Evolutionary conservation across 2,113 vertebrate species (phyloP).

Genomic region (Riparia riparia): DNA sequence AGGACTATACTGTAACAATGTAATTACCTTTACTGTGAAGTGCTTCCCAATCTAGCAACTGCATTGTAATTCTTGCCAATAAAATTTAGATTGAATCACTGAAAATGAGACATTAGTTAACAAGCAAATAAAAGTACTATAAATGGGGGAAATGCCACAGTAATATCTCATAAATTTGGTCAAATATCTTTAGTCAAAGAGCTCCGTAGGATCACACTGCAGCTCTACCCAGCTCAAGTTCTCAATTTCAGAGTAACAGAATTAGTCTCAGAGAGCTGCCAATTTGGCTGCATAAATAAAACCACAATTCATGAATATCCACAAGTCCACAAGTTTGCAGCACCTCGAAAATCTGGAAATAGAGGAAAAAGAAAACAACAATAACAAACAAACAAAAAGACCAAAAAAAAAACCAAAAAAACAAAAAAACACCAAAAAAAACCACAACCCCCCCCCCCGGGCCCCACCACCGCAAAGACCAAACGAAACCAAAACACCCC

Average conservation of each 20-base stretch:
- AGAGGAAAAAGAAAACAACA: not conserved
- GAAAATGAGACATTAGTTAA: not conserved
- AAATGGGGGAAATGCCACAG: not conserved
- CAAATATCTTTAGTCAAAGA: not conserved
- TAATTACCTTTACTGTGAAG: not conserved
- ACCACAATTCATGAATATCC: not conserved
- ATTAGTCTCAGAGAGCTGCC: not conserved
- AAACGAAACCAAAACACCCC: not conserved
- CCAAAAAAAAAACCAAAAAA: not conserved
- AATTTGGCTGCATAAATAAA: not conserved
- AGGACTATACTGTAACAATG: not conserved
- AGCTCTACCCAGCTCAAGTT: not conserved
- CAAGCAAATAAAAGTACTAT: not conserved
- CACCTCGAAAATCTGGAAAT: not conserved
- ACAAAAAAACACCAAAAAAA: not conserved
- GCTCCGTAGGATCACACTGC: not conserved
- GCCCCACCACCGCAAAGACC: too few species aligned
- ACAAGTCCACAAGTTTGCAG: not conserved
- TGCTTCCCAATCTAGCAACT: not conserved
- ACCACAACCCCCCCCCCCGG: too few species aligned
- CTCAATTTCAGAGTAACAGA: not conserved
- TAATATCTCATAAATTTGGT: not conserved
- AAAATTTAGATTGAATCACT: not conserved
- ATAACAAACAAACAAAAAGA: too few species aligned
- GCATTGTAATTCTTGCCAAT: not conserved